Base-by-base conservation (phyloP, 2,888 invertebrate species). In the Operophtera brumata region DNA sequence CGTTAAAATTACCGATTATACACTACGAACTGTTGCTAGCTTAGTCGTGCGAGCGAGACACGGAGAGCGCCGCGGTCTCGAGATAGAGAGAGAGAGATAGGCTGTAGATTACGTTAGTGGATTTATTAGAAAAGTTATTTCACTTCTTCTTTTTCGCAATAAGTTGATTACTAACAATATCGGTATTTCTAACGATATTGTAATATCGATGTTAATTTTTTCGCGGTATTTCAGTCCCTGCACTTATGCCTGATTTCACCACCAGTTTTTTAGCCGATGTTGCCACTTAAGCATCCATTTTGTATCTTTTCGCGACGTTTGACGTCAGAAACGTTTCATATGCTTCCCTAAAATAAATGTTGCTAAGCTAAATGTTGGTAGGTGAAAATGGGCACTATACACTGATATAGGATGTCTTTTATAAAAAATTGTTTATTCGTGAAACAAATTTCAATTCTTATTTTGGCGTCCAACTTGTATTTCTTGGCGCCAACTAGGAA, bases 371-470 rank as follows among this genome's bases (percentile, higher is more conserved):
- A 41, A n/a, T n/a, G 12, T 45, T 47, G 36, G 43, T 26, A 26
- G 39, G 39, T 43, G 11, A 43, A 43, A 43, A 35, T 26, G 6
- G 48, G 26, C 42, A 48, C 39, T 12, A 45, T 26, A 8, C 13
- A 12, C 35, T 35, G 8, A 2, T 10, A 20, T 20, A 20, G 4
- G 2, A 4, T 2, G 2, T 20, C 20, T 20, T 20, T 20, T 20
- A 20, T 4, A 20, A 20, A 20, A 20, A 20, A 20, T 20, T 3
- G 4, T 4, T 20, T 30, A 30, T n/a, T n/a, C n/a, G n/a, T 9
- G 30, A 5, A 5, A 30, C 30, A 30, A 30, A 5, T 30, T 4
- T 7, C 30, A 6, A 30, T 10, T 4, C 6, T 30, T 30, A 30
- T 30, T 8, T 3, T 30, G 30, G 30, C 9, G 30, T 3, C 0